Evolutionary conservation across 23 tunicate genomes (phyloP), one percentile per base, ranked within the genome.

Genomic region (Clavelina lepadiformis): DNA sequence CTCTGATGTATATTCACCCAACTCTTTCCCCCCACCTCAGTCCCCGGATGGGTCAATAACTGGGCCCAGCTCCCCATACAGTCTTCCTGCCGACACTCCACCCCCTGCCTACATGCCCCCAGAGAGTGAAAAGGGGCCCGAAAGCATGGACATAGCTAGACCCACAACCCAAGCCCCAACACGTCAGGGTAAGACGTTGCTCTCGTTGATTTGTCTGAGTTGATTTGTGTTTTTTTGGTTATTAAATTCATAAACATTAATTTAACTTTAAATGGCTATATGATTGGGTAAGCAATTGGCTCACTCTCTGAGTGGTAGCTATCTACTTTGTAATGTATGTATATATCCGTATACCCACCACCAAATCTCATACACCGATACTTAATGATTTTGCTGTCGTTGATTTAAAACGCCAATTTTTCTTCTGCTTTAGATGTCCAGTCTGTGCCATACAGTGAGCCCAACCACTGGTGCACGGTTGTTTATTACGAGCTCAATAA

Each of bases 401-500:
- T 11, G 15, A 15, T 44, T 44, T 15, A 11, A 44, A 15, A 44
- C 11, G 49, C 49, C 15, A 11, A 41, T 15, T 41, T 41, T 23
- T n/a, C 21, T 21, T 22, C 24, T 69, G 31, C 23, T 30, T 27
- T 36, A 55, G 95, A 71, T 31, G 85, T 88, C 25, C 83, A 75
- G 24, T 55, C 95, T 3, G 99, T 93, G 38, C 60, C 80, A 6
- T 93, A 93, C 65, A 86, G 97, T 33, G 99, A 93, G 69, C 99
- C 99, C 8, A 86, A 74, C 35, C 78, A 93, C 60, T 93, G 99
- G 99, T 88, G 95, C 72, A 93, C 81, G 23, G 74, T 93, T 21
- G 93, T 76, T 6, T 93, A 93, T 63, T 93, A 93, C 70, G 99
- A 93, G 80, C 74, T 93, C 52, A 93, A 93, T 61, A 93, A 93